These are phyloP conservation scores for Misgurnus mizolepis DNA, from an alignment of 2,113 vertebrate genomes.

Conservation along the genomic window DNA sequence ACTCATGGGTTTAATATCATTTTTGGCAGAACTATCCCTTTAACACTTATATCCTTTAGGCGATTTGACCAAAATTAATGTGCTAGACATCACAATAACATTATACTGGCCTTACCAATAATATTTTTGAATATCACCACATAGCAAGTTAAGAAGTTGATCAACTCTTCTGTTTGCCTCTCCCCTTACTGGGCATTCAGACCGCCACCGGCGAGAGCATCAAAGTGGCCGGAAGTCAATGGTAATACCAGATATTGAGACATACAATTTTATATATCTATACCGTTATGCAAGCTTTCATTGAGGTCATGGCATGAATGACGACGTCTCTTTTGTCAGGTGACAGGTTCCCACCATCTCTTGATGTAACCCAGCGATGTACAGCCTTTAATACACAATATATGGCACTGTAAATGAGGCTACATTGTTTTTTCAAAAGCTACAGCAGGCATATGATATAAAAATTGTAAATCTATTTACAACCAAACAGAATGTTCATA, in stretches of 20 bases:
- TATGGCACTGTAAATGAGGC: background rate
- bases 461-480: slow-evolving; percentile 10
- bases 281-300: slow-evolving; percentile 16
- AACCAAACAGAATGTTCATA: background rate
- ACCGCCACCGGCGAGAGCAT: too few relatives aligned
- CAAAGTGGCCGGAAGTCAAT: too few relatives aligned
- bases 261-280: slow-evolving; percentile 2
- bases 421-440: background rate
- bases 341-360: slow-evolving; percentile 21
- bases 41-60: too few relatives aligned
- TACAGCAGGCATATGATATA: slow-evolving; percentile 1
- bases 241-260: background rate
- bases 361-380: slow-evolving; percentile 18
- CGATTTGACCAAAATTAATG: too few relatives aligned
- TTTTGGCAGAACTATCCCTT: too few relatives aligned
- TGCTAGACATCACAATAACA: too few relatives aligned
- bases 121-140: too few relatives aligned
- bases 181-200: too few relatives aligned
- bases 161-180: too few relatives aligned
- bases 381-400: slow-evolving; percentile 13
- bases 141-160: too few relatives aligned
- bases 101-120: too few relatives aligned
- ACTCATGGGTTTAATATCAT: too few relatives aligned
- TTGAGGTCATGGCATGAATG: background rate
- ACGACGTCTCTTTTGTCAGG: background rate